Evolutionary conservation across 2,888 invertebrate genomes (phyloP).

Genomic region (Eristalinus aeneus): DNA sequence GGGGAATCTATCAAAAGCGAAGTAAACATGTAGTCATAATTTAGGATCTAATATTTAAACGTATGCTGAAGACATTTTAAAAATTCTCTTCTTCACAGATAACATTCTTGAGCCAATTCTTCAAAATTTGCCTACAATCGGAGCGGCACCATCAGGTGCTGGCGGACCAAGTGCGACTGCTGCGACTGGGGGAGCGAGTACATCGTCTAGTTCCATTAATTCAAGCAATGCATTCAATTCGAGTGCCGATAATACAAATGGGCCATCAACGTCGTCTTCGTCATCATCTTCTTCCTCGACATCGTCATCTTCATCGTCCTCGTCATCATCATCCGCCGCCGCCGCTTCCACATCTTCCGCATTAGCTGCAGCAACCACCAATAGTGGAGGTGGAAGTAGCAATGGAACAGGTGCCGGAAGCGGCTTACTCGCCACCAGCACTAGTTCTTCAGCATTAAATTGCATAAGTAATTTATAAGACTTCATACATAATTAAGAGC

Average conservation of each 20-base stretch:
- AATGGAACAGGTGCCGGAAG: slow-evolving; percentile 39
- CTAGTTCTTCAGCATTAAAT: slow-evolving; percentile 67
- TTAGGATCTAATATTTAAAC: background rate
- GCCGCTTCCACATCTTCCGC: slow-evolving; percentile 70
- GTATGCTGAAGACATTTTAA: no score
- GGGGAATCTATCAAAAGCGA: no score
- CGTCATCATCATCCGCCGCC: slow-evolving; percentile 38
- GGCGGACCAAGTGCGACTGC: slow-evolving; percentile 72
- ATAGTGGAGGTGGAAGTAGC: slow-evolving; percentile 30
- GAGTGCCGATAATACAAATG: slow-evolving; percentile 56
- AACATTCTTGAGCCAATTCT: slow-evolving; percentile 86
- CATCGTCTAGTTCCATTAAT: slow-evolving; percentile 58
- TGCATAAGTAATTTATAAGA: slow-evolving; percentile 55
- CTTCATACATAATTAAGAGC: background rate
- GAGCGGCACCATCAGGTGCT: slow-evolving; percentile 75
- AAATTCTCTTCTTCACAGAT: slow-evolving; percentile 64
- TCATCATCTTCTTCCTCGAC: slow-evolving; percentile 54
- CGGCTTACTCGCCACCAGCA: slow-evolving; percentile 47
- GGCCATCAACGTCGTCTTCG: slow-evolving; percentile 61
- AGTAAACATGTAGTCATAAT: no score
- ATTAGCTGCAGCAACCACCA: slow-evolving; percentile 56
- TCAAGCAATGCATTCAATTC: slow-evolving; percentile 69
- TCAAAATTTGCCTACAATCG: slow-evolving; percentile 83
- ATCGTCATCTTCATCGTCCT: slow-evolving; percentile 65
- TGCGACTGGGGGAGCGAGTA: slow-evolving; percentile 62